A percentile compares a stretch with the other conserved stretches of the same genome.
Conservation (phyloP, 2,888 invertebrate species). For the Bugulina stolonifera region DNA sequence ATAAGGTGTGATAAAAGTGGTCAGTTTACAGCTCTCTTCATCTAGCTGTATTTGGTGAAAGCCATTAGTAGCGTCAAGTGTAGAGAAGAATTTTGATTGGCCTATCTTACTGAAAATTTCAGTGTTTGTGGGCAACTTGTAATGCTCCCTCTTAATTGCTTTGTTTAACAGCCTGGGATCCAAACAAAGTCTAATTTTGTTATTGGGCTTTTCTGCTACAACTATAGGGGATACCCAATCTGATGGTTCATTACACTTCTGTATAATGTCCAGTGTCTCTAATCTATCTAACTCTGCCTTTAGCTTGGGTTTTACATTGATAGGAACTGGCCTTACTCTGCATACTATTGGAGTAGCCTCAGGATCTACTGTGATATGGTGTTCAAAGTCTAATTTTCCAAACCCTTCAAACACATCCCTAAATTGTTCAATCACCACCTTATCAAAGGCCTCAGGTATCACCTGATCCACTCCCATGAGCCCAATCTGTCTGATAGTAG, state of each 20-base stretch:
- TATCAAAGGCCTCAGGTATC: not conserved
- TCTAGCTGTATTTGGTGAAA: not conserved
- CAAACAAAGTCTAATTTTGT: not conserved
- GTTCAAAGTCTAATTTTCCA: not conserved
- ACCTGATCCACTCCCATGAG: not conserved
- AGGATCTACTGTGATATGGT: not conserved
- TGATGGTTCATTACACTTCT: conserved; percentile 2
- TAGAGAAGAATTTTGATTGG: not conserved
- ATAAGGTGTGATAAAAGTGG: not conserved
- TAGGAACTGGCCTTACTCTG: not conserved
- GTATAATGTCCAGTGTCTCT: not conserved
- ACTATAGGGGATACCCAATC: not conserved
- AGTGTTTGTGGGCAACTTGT: not conserved
- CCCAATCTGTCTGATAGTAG: not conserved
- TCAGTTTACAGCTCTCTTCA: not conserved
- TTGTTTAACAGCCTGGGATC: not conserved
- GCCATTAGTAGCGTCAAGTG: not conserved
- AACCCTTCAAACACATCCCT: conserved; percentile 8
- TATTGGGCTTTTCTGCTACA: not conserved
- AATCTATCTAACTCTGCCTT: not conserved
- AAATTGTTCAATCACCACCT: not conserved
- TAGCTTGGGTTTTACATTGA: not conserved
- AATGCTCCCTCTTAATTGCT: not conserved
- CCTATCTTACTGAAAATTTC: not conserved
- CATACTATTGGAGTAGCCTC: not conserved